Percentiles rank a stretch among this genome's conserved stretches.
Evolutionary conservation across 2,888 invertebrate species (phyloP).

Genomic region (Cataglyphis livida): DNA sequence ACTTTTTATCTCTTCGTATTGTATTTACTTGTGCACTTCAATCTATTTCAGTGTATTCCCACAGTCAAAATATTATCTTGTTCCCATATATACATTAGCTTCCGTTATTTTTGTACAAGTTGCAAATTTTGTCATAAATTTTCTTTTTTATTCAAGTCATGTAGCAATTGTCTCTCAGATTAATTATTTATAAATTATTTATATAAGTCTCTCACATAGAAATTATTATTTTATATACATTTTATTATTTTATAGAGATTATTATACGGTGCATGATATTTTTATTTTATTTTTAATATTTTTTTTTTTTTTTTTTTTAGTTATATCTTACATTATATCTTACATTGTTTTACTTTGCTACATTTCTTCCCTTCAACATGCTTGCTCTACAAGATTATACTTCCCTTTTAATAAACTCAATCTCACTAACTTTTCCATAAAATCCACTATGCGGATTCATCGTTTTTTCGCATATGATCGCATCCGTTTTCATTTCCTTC

Average conservation of each 20-base stretch:
- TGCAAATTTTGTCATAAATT: neutral
- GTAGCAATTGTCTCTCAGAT: neutral
- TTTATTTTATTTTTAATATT: conserved; percentile 6
- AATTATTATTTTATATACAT: neutral
- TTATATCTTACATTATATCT: neutral
- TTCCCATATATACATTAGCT: neutral
- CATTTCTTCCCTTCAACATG: neutral
- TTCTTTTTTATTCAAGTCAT: neutral
- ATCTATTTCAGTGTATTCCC: neutral
- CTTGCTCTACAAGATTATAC: neutral
- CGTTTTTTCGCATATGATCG: conserved; percentile 45
- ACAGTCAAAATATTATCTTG: neutral
- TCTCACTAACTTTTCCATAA: neutral
- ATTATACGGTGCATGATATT: neutral
- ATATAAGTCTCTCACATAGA: neutral
- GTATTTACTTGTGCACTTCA: neutral
- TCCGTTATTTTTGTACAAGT: neutral
- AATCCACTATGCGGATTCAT: neutral
- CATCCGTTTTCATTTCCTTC: conserved; percentile 42
- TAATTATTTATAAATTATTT: neutral
- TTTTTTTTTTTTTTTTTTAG: too few relatives aligned
- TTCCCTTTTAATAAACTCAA: conserved; percentile 20
- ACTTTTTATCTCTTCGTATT: neutral
- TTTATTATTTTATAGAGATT: neutral
- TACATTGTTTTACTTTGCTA: conserved; percentile 9